Conservation (phyloP, 2,888 invertebrate species). For the Notodonta dromedarius region DNA sequence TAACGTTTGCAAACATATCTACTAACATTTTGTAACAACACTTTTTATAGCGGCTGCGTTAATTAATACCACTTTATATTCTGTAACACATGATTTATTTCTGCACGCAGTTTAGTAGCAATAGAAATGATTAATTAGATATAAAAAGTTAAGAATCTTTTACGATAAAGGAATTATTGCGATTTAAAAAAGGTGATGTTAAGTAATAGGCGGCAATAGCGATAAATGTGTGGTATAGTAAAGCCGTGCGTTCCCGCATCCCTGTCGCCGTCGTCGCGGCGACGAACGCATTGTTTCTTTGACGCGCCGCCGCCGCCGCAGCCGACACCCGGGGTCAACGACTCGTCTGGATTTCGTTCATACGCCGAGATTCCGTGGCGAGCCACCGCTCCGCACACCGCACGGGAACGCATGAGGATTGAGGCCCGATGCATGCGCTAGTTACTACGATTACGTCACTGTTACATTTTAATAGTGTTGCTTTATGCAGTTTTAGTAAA, state of each 20-base stretch:
- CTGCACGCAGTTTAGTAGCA: too few species aligned
- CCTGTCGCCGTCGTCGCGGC: slow-evolving; percentile 50
- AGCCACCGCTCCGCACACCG: slow-evolving; percentile 28
- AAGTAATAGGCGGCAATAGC: neutral
- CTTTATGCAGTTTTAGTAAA: neutral
- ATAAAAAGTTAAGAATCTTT: too few species aligned
- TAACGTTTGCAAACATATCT: neutral
- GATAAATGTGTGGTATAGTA: slow-evolving; percentile 9
- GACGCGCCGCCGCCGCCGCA: slow-evolving; percentile 73
- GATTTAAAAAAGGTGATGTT: neutral
- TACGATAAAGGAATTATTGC: too few species aligned
- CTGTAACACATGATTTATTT: slow-evolving; percentile 1
- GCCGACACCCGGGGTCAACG: slow-evolving; percentile 67
- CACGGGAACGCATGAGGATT: slow-evolving; percentile 34
- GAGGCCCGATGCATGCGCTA: slow-evolving; percentile 33
- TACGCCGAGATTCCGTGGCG: slow-evolving; percentile 61
- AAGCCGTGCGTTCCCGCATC: slow-evolving; percentile 32
- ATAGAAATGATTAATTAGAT: too few species aligned
- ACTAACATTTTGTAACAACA: neutral
- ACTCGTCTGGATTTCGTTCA: slow-evolving; percentile 80
- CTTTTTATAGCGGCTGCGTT: neutral
- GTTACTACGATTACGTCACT: slow-evolving; percentile 3
- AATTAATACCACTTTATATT: slow-evolving; percentile 1
- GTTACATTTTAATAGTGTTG: slow-evolving; percentile 1
- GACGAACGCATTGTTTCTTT: slow-evolving; percentile 77